Conservation (phyloP, 30 jellyfish, hydroid and myxozoan genomes). For the Mastigias papua region DNA sequence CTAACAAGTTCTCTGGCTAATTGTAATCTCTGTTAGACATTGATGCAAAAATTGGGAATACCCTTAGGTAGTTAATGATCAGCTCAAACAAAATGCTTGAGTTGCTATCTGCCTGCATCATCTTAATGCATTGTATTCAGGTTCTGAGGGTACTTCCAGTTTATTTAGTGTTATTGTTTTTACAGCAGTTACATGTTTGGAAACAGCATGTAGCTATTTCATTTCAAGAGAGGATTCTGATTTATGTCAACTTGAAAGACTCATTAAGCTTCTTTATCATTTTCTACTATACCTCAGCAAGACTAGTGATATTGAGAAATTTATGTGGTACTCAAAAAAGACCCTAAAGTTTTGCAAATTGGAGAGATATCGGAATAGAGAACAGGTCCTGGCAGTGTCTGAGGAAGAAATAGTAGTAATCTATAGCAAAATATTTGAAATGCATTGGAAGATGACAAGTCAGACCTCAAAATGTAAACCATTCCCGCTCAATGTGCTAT, state of each 20-base stretch:
- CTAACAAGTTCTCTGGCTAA: no score
- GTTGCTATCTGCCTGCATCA: background rate
- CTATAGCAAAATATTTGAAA: slow-evolving; percentile 46
- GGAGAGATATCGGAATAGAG: background rate
- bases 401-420: slow-evolving; percentile 23
- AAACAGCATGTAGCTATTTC: slow-evolving; percentile 11
- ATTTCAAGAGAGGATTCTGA: background rate
- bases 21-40: no score
- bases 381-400: background rate
- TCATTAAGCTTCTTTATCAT: slow-evolving; percentile 51
- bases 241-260: slow-evolving; percentile 51
- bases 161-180: background rate
- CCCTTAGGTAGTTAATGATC: no score
- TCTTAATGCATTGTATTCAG: background rate
- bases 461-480: slow-evolving; percentile 6
- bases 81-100: no score
- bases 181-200: slow-evolving; percentile 32
- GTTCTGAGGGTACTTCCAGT: background rate
- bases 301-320: slow-evolving; percentile 2
- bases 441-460: slow-evolving; percentile 64
- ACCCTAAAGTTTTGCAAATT: slow-evolving; percentile 20
- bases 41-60: no score
- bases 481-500: background rate
- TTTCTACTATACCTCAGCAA: slow-evolving; percentile 45
- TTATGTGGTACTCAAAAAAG: slow-evolving; percentile 36